Base-by-base conservation (phyloP, 30 jellyfish, hydroid and myxozoan genomes). In the Cassiopea andromeda region DNA sequence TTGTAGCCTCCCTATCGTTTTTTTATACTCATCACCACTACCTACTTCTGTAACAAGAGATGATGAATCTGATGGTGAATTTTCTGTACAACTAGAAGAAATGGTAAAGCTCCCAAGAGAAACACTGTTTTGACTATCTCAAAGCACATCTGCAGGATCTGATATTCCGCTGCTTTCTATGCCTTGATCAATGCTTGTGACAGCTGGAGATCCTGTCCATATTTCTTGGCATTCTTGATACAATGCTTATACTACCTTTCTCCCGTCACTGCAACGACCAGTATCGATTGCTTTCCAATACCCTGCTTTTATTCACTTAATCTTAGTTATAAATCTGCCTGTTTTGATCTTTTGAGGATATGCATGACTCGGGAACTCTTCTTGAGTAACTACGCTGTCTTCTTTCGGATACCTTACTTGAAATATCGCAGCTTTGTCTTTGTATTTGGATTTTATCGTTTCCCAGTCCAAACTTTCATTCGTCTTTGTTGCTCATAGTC, bases 171-270 rank as follows among this genome's bases (percentile, higher is more conserved):
- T 79, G 18, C 78, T 79, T 79, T 79, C 77, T 48, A 79, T 17
- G 19, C 88, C 88, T 60, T 75, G 66, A 79, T 60, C 78, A 45
- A 81, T 81, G 82, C 90, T 81, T 81, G 81, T 2, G 0, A 50
- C 88, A 7, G 92, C 92, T 19, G 84, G 92, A 48, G 59, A 70
- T 17, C 92, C 92, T 67, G 77, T 77, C 92, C 92, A 83, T 60
- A 83, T 70, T 71, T 83, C 84, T 44, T 48, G 73, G 49, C 92
- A 83, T 57, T 83, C 92, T 46, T 83, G 1, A 73, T 83, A 83
- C 44, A 83, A 57, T 46, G 83, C 69, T 16, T 38, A 17, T n/a
- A 83, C 84, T 17, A 83, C 59, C 73, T 83, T 69, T 60, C 90
- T 81, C 46, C 81, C 90, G 64, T 82, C 90, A 81, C 90, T 81